Conservation (phyloP, 2,113 vertebrate genomes). For the Himantopus leucocephalus region DNA sequence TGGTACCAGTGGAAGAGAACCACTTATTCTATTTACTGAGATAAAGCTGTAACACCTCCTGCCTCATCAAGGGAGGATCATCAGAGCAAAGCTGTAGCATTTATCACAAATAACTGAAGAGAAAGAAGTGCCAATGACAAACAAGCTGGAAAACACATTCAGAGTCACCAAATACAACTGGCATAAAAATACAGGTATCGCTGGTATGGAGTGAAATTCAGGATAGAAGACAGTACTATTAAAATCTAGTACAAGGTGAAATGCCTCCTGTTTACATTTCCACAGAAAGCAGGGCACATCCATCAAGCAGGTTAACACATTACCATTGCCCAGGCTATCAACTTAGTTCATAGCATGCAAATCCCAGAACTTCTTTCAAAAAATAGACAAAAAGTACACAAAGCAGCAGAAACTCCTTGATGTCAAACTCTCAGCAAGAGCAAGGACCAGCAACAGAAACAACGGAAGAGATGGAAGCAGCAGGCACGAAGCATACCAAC, state of each 20-base stretch:
- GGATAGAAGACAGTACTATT: background rate
- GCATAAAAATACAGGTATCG: background rate
- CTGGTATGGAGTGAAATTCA: background rate
- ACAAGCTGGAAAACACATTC: background rate
- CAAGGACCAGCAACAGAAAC: background rate
- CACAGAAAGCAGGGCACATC: background rate
- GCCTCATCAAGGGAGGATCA: background rate
- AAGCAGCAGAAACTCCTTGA: background rate
- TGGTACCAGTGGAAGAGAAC: background rate
- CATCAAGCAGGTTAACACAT: background rate
- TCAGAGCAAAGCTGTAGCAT: background rate
- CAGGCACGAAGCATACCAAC: background rate
- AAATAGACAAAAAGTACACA: background rate
- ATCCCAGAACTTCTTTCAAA: constrained; percentile 29
- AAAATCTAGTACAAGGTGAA: background rate
- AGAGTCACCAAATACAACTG: background rate
- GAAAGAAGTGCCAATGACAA: background rate
- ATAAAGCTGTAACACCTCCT: background rate
- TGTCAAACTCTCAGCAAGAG: background rate
- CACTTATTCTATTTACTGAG: background rate
- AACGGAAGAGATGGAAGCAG: background rate
- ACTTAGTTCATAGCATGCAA: background rate
- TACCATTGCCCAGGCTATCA: background rate
- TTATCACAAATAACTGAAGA: background rate
- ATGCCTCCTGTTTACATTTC: background rate